Conservation (phyloP, 2,888 invertebrate genomes). For the Auanema freiburgensis region DNA sequence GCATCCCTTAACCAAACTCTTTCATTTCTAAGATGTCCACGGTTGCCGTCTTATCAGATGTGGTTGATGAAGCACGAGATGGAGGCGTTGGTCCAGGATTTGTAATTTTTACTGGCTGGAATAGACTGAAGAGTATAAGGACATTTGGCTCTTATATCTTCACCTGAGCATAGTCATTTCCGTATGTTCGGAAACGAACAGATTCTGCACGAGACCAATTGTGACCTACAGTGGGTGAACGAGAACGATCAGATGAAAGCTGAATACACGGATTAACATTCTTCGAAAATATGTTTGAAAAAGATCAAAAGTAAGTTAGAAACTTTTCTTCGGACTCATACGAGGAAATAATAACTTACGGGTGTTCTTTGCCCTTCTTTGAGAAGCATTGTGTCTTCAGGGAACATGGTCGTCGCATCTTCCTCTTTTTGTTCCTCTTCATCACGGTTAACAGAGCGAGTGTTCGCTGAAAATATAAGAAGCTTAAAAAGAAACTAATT, state of each 20-base stretch:
- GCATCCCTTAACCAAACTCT: no score
- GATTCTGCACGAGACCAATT: constrained; percentile 49
- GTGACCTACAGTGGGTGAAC: constrained; percentile 12
- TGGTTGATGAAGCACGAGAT: no score
- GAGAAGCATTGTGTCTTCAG: constrained; percentile 24
- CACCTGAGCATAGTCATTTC: constrained; percentile 30
- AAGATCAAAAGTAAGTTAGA: neutral
- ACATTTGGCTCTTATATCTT: no score
- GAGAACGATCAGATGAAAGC: constrained; percentile 1
- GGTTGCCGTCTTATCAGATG: no score
- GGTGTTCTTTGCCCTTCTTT: constrained; percentile 23
- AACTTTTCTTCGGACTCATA: neutral
- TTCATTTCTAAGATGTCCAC: no score
- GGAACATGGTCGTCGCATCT: constrained; percentile 10
- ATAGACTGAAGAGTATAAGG: no score
- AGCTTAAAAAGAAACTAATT: neutral
- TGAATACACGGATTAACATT: neutral
- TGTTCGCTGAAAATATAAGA: constrained; percentile 32
- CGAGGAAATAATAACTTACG: constrained; percentile 5
- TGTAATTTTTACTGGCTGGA: no score
- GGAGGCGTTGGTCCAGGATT: no score
- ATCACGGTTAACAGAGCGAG: constrained; percentile 32
- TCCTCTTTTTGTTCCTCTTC: constrained; percentile 29
- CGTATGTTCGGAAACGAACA: constrained; percentile 46
- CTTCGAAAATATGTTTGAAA: constrained; percentile 6